Percentiles rank a stretch among this genome's conserved stretches.
phyloP scores from a whole-genome alignment of 2,113 vertebrate genomes.

The Benitochromis conjunctus region DNA sequence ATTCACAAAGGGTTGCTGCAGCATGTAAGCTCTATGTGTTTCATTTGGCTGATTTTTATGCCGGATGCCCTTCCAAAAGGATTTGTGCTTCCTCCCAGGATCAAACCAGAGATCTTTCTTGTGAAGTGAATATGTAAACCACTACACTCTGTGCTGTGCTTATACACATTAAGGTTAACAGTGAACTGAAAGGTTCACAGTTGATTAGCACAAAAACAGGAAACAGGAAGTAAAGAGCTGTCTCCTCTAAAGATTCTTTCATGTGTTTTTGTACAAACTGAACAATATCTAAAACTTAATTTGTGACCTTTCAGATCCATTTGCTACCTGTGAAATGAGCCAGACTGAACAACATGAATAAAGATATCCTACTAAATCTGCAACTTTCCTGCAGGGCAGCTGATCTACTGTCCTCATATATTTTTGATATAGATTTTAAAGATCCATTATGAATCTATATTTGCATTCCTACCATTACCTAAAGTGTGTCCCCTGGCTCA shows the following conservation, averaged over 20 bases:
- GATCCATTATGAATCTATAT: neutral
- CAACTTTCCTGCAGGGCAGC: neutral
- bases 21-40: neutral
- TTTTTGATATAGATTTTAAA: neutral
- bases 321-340: neutral
- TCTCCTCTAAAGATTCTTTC: neutral
- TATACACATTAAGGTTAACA: neutral
- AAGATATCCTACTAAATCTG: neutral
- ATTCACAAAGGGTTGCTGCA: neutral
- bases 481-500: neutral
- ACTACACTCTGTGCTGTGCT: neutral
- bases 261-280: neutral
- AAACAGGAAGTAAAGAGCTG: neutral
- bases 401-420: neutral
- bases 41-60: neutral
- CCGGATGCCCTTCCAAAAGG: neutral
- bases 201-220: neutral
- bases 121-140: neutral
- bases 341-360: neutral
- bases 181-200: neutral
- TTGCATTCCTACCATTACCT: neutral
- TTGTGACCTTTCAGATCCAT: neutral
- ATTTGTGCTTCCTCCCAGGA: neutral
- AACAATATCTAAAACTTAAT: neutral
- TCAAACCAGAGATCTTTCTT: neutral